Evolutionary conservation across 2,797 vertebrate species (phyloP).

Genomic region (Pseudochaenichthys georgianus): DNA sequence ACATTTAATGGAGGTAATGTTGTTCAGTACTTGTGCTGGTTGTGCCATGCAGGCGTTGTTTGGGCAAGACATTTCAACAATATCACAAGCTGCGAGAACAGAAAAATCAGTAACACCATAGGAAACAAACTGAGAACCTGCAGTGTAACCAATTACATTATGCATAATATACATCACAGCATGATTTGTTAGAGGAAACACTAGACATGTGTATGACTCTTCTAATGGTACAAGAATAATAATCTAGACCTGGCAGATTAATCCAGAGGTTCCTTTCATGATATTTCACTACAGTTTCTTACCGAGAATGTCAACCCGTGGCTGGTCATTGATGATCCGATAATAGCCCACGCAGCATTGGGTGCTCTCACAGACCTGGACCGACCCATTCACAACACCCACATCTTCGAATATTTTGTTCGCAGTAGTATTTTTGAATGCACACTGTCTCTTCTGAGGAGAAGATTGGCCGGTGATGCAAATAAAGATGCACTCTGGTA

Average conservation of each 20-base stretch:
- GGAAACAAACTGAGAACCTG: not conserved
- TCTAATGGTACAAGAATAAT: not conserved
- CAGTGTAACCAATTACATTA: not conserved
- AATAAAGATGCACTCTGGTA: conserved; percentile 57
- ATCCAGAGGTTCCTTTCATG: not conserved
- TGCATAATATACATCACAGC: not conserved
- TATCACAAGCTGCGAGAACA: conserved; percentile 71
- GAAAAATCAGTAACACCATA: not conserved
- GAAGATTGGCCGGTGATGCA: conserved; percentile 38
- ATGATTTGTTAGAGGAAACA: not conserved
- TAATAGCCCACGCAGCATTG: conserved; percentile 76
- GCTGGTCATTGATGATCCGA: conserved; percentile 41
- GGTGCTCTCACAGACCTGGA: conserved; percentile 73
- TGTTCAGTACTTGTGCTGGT: not conserved
- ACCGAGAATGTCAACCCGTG: conserved; percentile 71
- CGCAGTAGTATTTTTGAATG: conserved; percentile 57
- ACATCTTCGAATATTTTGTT: not conserved
- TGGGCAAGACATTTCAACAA: conserved; percentile 59
- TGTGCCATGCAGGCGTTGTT: conserved; percentile 60
- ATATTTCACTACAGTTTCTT: conserved; percentile 28
- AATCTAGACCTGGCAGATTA: conserved; percentile 3
- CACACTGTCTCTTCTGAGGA: conserved; percentile 66
- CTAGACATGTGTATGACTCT: not conserved
- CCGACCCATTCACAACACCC: conserved; percentile 71
- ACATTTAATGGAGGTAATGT: conserved; percentile 43